phyloP scores from a whole-genome alignment of 2,113 vertebrate species.

The Oreotragus oreotragus region DNA sequence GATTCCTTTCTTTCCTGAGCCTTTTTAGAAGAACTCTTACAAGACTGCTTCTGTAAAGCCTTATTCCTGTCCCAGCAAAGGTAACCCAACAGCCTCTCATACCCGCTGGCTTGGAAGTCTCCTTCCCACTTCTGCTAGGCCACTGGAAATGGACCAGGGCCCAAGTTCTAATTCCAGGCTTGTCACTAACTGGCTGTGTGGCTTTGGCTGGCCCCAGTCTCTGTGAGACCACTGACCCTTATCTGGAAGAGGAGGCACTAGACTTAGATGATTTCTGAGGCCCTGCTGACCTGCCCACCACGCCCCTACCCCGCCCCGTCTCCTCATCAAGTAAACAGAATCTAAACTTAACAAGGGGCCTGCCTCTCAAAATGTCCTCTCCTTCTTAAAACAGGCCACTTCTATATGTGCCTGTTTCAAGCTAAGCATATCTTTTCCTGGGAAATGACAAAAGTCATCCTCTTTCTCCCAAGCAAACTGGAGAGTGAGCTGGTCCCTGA shows the following conservation, averaged over 20 bases:
- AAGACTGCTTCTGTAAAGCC: slow-evolving; percentile 81
- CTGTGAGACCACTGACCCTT: neutral
- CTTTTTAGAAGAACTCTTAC: slow-evolving; percentile 83
- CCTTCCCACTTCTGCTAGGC: neutral
- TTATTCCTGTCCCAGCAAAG: slow-evolving; percentile 81
- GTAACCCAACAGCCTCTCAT: slow-evolving; percentile 64
- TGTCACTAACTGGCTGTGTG: neutral
- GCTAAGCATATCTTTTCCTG: neutral
- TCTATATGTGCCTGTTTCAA: neutral
- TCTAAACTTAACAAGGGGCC: neutral
- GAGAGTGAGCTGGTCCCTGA: neutral
- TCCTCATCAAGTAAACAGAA: neutral
- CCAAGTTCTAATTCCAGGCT: neutral
- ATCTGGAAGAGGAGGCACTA: neutral
- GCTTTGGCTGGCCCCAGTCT: neutral
- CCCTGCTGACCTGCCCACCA: neutral
- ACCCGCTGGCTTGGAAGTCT: neutral
- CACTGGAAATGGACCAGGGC: neutral
- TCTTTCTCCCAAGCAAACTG: neutral
- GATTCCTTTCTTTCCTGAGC: slow-evolving; percentile 75
- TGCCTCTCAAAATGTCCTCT: neutral
- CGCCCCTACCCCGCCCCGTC: accelerated
- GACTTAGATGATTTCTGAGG: neutral
- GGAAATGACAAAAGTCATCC: neutral
- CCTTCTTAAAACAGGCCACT: neutral